Evolutionary conservation across 2,888 invertebrate species (phyloP), one percentile per base, ranked within the genome.

Genomic region (Atethmia centrago): DNA sequence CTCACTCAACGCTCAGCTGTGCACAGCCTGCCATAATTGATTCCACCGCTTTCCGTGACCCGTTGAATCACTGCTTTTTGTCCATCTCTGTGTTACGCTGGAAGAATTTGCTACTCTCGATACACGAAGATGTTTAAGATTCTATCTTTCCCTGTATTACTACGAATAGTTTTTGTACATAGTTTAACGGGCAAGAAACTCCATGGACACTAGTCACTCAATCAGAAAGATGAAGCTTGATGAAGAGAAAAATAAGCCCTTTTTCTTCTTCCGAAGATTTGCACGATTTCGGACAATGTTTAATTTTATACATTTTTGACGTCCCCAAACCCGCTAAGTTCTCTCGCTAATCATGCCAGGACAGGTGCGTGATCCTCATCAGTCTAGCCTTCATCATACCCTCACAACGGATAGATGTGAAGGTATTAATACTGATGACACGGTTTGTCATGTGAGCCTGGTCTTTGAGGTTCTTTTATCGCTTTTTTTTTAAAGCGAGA

Each of bases 1-100:
- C 73, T 78, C 87, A 80, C 73, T 78, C 87, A 80, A 76, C 75
- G 58, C 71, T 80, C 87, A 87, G 87, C 87, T 87, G 87, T 61
- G 77, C 81, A 53, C 83, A 73, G 77, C 55, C 77, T 63, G 71
- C 62, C 51, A 12, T 87, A 80, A 87, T 85, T 86, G 87, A 87
- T 87, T 86, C 80, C 71, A 71, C 68, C 81, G 55, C 75, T 68
- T 53, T 61, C 51, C 14, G n/a, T 19, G 42, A 53, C 19, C 51
- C 56, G 28, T 49, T 68, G 68, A 14, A 31, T 40, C 61, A 67
- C 77, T 77, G 74, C 10, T 85, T 83, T 85, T 85, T 82, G 69
- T 61, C 31, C 49, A 67, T 61, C 62, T 85, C 59, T 77, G 71
- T 58, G 64, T 31, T 31, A n/a, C 16, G 36, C 36, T 62, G 31